A percentile compares a stretch with the other conserved stretches of the same genome.
These are phyloP conservation scores for Rallus crepitans DNA, from an alignment of 2,797 vertebrate genomes.

Conservation along the genomic window DNA sequence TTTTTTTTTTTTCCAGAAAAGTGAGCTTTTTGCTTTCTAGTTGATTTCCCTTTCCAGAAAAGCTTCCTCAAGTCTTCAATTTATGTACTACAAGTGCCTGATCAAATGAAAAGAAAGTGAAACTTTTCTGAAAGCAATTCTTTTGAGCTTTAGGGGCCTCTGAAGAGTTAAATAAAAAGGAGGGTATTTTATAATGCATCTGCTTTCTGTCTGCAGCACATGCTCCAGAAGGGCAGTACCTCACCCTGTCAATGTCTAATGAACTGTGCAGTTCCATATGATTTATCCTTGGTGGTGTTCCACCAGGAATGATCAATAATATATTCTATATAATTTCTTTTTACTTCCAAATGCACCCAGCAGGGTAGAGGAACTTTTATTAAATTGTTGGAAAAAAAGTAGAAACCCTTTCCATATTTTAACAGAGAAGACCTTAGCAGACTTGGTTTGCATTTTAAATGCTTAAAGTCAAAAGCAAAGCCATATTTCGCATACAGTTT, in stretches of 20 bases:
- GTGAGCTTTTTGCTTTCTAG: neutral
- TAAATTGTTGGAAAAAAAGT: slow-evolving; percentile 60
- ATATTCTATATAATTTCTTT: slow-evolving; percentile 66
- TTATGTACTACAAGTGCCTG: neutral
- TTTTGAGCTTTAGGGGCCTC: neutral
- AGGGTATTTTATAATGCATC: slow-evolving; percentile 26
- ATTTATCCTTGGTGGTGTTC: slow-evolving; percentile 57
- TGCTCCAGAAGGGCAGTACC: slow-evolving; percentile 9
- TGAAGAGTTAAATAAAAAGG: slow-evolving; percentile 56
- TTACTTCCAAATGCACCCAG: slow-evolving; percentile 70
- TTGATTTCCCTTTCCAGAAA: neutral
- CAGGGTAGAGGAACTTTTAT: slow-evolving; percentile 44
- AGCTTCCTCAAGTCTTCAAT: neutral
- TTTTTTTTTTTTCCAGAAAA: neutral
- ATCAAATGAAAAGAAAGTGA: neutral
- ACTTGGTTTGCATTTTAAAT: slow-evolving; percentile 2
- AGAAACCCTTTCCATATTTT: slow-evolving; percentile 60
- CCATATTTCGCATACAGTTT: neutral
- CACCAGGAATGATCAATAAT: slow-evolving; percentile 71
- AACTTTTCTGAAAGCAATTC: slow-evolving; percentile 49
- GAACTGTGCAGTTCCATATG: slow-evolving; percentile 59
- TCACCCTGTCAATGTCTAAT: slow-evolving; percentile 70
- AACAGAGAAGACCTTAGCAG: slow-evolving; percentile 18
- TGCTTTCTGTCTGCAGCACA: slow-evolving; percentile 9
- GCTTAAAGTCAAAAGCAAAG: slow-evolving; percentile 31